Evolutionary conservation across 1,140 invertebrate genomes (phyloP).

Genomic region (Calliphora vicina): DNA sequence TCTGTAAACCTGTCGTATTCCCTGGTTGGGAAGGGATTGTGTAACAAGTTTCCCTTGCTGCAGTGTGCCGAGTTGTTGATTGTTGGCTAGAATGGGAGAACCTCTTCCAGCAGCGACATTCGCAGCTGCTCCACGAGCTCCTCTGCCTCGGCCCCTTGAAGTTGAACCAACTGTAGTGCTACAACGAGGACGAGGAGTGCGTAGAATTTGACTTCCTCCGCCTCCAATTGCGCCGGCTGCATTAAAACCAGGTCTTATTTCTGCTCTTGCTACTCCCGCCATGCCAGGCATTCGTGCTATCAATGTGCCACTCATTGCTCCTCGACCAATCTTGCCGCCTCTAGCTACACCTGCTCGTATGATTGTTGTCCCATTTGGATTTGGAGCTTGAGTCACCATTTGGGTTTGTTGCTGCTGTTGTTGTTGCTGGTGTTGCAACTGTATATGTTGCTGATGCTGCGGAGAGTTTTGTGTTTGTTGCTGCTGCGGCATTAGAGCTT

Average conservation of each 20-base stretch:
- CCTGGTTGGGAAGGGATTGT: neutral
- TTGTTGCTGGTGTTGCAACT: constrained; percentile 51
- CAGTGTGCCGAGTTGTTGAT: constrained; percentile 46
- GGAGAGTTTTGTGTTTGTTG: constrained; percentile 34
- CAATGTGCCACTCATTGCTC: constrained; percentile 28
- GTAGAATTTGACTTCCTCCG: constrained; percentile 5
- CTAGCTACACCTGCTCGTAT: constrained; percentile 30
- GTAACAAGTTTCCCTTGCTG: constrained; percentile 35
- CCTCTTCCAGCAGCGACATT: neutral
- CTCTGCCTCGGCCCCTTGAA: constrained; percentile 8
- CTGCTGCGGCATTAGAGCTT: constrained; percentile 40
- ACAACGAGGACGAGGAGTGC: constrained; percentile 26
- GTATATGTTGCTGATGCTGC: constrained; percentile 48
- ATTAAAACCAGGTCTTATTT: constrained; percentile 41
- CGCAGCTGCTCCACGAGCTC: constrained; percentile 32
- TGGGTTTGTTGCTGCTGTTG: constrained; percentile 55
- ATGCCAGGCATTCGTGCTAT: constrained; percentile 35
- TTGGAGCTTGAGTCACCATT: constrained; percentile 25
- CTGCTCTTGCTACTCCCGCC: neutral
- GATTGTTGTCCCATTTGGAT: constrained; percentile 38
- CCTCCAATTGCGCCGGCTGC: constrained; percentile 44
- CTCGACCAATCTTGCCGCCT: constrained; percentile 35
- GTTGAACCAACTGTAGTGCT: constrained; percentile 14
- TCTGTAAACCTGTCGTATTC: constrained; percentile 14
- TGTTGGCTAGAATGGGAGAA: constrained; percentile 38